Evolutionary conservation across 2,113 vertebrate genomes (phyloP), one percentile per base, ranked within the genome.

Genomic region (Propithecus coquereli): DNA sequence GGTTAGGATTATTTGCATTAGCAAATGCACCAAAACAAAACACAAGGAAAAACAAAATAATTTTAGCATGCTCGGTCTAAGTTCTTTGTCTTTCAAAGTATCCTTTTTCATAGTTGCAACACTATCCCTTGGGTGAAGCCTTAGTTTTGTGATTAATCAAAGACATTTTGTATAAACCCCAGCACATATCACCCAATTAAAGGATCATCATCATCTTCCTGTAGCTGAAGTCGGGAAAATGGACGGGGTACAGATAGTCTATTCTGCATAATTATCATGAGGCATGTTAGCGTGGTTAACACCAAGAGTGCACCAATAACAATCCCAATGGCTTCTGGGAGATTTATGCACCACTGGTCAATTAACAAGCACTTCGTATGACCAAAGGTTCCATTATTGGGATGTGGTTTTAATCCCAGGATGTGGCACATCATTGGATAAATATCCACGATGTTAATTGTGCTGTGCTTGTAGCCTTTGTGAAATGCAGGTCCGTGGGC

Each of bases 351-450:
- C 98, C 97, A 98, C 98, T 99, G 99, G 76, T 98, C 98, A 2
- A 92, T 94, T 70, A 99, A 98, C 93, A 99, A 79, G 94, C 99
- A 99, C 86, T 98, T 99, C 32, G 98, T 68, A 34, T 97, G 97
- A 52, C 95, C 93, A 8, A 99, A 98, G 57, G 98, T 99, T 96
- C 99, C 99, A 0, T 99, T 99, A 98, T 99, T 99, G 5, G 99
- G 98, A 71, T 45, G 97, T 0, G 99, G 98, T 0, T 97, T 92
- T 70, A 99, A 97, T 1, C 99, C 98, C 89, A 99, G 98, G 74
- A 99, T 97, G 93, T 98, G 99, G 96, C 99, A 99, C 99, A 99
- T 99, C 98, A 99, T 98, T 12, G 99, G 99, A 97, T 99, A 99
- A 83, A 99, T 97, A 93, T 99, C 99, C n/a, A 99, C 99, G 0